phyloP scores from a whole-genome alignment of 1,140 invertebrate species.

The Ceratosolen fusciceps region DNA sequence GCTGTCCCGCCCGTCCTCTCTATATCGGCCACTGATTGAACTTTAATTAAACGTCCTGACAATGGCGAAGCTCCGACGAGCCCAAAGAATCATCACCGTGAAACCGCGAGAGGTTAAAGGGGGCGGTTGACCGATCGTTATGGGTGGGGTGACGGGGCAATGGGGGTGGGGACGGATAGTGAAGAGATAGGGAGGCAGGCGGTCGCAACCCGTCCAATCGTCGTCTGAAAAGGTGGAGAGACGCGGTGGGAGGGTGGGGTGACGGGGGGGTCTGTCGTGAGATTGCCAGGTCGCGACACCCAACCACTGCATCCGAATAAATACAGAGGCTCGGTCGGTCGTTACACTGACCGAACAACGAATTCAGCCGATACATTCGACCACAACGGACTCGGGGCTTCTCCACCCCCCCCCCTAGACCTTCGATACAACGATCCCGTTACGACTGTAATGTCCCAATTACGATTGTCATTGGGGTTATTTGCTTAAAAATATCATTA shows the following conservation, averaged over 20 bases:
- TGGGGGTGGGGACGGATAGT: neutral
- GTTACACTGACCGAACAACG: too few species aligned
- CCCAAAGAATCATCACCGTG: neutral
- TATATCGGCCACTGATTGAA: neutral
- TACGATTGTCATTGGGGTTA: too few species aligned
- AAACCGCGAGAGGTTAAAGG: neutral
- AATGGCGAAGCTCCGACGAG: neutral
- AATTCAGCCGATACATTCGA: too few species aligned
- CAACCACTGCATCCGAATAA: neutral
- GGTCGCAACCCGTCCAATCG: too few species aligned
- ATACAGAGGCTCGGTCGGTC: too few species aligned
- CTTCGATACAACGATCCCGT: too few species aligned
- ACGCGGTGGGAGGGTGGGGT: neutral
- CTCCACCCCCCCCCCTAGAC: too few species aligned
- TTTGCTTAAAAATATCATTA: too few species aligned
- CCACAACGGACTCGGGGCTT: too few species aligned
- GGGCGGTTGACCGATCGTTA: neutral
- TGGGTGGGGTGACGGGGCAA: neutral
- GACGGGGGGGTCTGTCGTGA: neutral
- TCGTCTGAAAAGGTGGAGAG: conserved; percentile 11
- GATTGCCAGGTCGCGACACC: too few species aligned
- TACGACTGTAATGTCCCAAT: too few species aligned
- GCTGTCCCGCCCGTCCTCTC: neutral
- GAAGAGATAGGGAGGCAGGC: neutral
- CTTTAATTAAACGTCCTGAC: neutral